Evolutionary conservation across 2,113 vertebrate species (phyloP).

Genomic region (Arizona elegans): DNA sequence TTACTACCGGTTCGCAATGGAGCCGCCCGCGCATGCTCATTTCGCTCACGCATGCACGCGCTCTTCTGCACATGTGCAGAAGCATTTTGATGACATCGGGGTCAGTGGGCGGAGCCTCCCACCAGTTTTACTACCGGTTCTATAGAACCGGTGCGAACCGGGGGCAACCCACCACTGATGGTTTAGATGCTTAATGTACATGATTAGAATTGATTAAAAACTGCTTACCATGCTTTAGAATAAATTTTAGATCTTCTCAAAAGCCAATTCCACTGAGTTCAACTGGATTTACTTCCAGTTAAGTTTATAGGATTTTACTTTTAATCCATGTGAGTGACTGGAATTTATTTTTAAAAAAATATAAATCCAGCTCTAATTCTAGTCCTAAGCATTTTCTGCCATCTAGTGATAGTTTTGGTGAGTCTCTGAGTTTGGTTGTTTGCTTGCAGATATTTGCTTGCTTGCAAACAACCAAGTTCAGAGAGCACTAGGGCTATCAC

Average conservation of each 20-base stretch:
- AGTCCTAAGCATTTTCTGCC: constrained; percentile 59
- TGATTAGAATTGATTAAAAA: background rate
- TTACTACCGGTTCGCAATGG: no score
- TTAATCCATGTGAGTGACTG: background rate
- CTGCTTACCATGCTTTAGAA: background rate
- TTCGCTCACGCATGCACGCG: no score
- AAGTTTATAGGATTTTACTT: background rate
- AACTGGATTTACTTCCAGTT: background rate
- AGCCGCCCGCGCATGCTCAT: no score
- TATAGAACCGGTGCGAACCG: no score
- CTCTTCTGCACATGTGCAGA: no score
- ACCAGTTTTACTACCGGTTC: no score
- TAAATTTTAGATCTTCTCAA: background rate
- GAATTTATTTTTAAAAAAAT: background rate
- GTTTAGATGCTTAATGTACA: background rate
- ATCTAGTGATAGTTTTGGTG: constrained; percentile 54
- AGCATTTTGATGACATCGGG: no score
- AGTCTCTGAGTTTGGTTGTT: background rate
- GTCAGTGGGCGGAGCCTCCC: no score
- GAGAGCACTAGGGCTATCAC: background rate
- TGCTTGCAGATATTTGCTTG: background rate
- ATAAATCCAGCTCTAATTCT: background rate
- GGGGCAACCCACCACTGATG: no score
- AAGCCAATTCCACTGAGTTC: background rate
- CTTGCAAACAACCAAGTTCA: background rate